Conservation (phyloP, 2,797 vertebrate species). For the Jordanella pulchra region DNA sequence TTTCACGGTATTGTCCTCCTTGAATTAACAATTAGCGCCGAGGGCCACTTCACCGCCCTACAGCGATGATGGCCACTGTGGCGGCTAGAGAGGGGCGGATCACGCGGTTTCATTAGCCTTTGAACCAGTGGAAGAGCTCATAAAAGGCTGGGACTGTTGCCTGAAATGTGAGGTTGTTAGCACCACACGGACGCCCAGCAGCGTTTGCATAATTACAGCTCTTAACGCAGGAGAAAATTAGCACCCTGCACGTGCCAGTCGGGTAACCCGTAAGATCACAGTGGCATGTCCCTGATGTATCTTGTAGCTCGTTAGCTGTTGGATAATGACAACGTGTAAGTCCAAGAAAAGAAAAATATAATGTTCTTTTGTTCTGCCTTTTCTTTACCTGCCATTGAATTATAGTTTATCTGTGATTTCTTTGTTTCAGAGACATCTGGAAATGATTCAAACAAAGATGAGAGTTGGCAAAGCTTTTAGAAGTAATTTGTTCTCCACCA, state of each 20-base stretch:
- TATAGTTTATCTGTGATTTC: not conserved
- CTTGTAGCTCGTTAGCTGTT: conserved; percentile 50
- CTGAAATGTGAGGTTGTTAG: conserved; percentile 55
- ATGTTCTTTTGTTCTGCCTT: conserved; percentile 19
- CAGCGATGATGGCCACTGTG: not conserved
- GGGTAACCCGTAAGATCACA: conserved; percentile 44
- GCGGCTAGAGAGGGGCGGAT: conserved; percentile 37
- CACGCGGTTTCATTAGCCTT: conserved; percentile 61
- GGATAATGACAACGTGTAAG: conserved; percentile 42
- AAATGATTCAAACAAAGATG: not conserved
- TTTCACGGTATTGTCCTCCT: conserved; percentile 28
- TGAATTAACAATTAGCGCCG: conserved; percentile 39
- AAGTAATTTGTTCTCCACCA: not conserved
- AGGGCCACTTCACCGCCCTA: conserved; percentile 38
- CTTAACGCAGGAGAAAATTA: conserved; percentile 63
- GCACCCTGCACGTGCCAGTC: conserved; percentile 54
- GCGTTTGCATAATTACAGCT: conserved; percentile 69
- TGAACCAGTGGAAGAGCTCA: conserved; percentile 56
- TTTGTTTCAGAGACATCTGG: not conserved
- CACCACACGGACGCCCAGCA: conserved; percentile 41
- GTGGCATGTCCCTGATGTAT: conserved; percentile 38
- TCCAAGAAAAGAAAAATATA: conserved; percentile 23
- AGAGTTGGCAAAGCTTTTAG: not conserved
- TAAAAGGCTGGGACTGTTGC: conserved; percentile 62
- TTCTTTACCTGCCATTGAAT: not conserved